Evolutionary conservation across 2,888 invertebrate genomes (phyloP).

Genomic region (Heliconius ethilla): DNA sequence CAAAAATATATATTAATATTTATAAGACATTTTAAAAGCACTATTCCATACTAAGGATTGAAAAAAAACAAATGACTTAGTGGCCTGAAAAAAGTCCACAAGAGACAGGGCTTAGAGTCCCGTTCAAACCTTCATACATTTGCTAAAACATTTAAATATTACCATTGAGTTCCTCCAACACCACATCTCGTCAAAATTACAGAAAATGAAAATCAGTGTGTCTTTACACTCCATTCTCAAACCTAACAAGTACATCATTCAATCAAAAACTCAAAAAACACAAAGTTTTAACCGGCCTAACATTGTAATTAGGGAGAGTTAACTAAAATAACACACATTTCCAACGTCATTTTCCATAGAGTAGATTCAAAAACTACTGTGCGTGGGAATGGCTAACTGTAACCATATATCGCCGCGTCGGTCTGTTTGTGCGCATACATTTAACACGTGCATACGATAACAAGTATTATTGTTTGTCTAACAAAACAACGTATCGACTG

Average conservation of each 20-base stretch:
- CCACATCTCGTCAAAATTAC: no score
- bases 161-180: no score
- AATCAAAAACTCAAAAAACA: neutral
- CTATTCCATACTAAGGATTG: neutral
- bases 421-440: constrained; percentile 44
- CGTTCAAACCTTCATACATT: no score
- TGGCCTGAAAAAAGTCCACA: no score
- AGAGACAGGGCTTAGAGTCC: no score
- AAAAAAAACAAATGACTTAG: neutral
- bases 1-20: no score
- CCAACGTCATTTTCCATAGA: constrained; percentile 23
- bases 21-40: no score
- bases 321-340: constrained; percentile 30
- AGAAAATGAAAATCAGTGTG: no score
- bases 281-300: neutral
- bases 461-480: constrained; percentile 43
- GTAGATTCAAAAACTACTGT: constrained; percentile 34
- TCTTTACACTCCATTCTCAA: neutral
- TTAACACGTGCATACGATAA: constrained; percentile 42
- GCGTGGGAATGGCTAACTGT: constrained; percentile 37
- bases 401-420: constrained; percentile 39
- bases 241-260: neutral
- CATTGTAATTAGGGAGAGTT: neutral
- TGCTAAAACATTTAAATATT: no score
- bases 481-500: constrained; percentile 38